A percentile compares a stretch with the other conserved stretches of the same genome.
Conservation (phyloP, 2,797 vertebrate species). For the Pantherophis vulpinus region DNA sequence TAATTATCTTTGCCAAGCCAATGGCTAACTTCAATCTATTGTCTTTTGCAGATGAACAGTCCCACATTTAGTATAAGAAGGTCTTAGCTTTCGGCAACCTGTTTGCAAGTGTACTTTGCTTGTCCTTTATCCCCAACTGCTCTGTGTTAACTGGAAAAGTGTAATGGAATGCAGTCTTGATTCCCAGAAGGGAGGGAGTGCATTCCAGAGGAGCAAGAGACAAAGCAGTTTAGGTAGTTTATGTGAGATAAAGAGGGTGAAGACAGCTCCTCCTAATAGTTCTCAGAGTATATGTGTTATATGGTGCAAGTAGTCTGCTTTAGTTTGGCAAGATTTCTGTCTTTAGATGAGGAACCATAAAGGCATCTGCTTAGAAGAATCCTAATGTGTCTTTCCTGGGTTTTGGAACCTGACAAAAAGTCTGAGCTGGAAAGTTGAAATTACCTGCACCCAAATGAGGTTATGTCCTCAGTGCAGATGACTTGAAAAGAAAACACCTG, state of each 20-base stretch:
- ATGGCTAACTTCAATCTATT: background rate
- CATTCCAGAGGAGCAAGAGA: no score
- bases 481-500: background rate
- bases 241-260: no score
- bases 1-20: background rate
- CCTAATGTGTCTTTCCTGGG: background rate
- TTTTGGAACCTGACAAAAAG: background rate
- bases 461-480: background rate
- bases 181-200: no score
- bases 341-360: background rate
- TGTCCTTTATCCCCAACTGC: background rate
- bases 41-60: conserved; percentile 7
- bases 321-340: background rate
- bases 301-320: background rate
- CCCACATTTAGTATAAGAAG: background rate
- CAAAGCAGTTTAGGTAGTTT: no score
- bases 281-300: background rate
- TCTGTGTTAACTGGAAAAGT: background rate
- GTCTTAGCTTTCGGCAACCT: background rate
- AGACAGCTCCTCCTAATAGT: no score
- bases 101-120: background rate
- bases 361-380: background rate
- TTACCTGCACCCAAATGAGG: background rate
- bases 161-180: no score
- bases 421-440: background rate